Percentiles rank a stretch among this genome's conserved stretches.
phyloP scores from a whole-genome alignment of 2,888 invertebrate species.

The Coenonympha glycerion region DNA sequence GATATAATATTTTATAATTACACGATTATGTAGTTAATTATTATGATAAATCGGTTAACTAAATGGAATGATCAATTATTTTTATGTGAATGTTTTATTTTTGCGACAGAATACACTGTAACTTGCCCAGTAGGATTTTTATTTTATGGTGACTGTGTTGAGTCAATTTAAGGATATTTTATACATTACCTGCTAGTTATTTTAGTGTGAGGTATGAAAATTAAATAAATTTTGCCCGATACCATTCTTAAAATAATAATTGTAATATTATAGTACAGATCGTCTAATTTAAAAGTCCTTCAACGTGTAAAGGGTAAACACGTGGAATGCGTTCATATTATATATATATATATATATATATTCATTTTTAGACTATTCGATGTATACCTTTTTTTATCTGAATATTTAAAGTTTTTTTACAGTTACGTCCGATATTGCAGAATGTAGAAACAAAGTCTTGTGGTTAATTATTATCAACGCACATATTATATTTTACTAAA shows the following conservation, averaged over 20 bases:
- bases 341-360: too few species aligned
- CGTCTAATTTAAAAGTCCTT: too few species aligned
- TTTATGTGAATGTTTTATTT: background rate
- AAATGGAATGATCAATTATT: background rate
- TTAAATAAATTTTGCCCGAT: constrained; percentile 11
- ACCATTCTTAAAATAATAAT: constrained; percentile 16
- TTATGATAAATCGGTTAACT: background rate
- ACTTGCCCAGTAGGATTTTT: constrained; percentile 25
- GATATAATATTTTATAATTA: constrained; percentile 5
- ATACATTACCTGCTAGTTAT: too few species aligned
- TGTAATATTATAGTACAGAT: background rate
- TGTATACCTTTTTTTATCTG: too few species aligned
- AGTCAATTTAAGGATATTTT: constrained; percentile 32
- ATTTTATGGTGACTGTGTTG: constrained; percentile 26
- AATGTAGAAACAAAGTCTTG: too few species aligned
- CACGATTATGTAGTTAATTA: background rate
- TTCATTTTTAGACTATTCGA: too few species aligned
- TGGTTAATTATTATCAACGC: too few species aligned
- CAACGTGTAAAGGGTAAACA: too few species aligned
- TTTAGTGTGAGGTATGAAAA: constrained; percentile 14
- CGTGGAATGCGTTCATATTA: too few species aligned
- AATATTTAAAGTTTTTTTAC: too few species aligned
- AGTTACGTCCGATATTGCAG: too few species aligned
- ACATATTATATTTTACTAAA: too few species aligned
- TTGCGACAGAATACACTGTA: constrained; percentile 21